Conservation (phyloP, 2,113 vertebrate species). For the Tachysurus fulvidraco region DNA sequence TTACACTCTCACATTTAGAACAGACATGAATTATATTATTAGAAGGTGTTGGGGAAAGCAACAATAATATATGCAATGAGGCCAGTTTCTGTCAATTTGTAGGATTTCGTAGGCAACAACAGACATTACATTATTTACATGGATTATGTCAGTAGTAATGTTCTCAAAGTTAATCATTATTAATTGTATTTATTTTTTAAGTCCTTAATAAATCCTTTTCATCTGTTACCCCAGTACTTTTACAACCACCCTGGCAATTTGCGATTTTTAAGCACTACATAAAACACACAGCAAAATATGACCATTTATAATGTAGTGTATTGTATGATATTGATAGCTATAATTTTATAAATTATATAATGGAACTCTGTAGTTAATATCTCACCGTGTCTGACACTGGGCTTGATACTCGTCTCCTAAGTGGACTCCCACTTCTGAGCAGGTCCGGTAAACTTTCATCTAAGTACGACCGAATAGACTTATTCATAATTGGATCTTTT, state of each 20-base stretch:
- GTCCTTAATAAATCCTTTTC: not conserved
- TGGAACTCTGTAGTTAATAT: not conserved
- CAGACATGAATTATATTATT: not conserved
- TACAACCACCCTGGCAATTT: not conserved
- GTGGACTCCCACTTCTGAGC: constrained; percentile 65
- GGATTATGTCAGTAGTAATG: not conserved
- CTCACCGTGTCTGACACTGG: constrained; percentile 71
- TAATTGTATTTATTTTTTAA: not conserved
- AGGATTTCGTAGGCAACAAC: not conserved
- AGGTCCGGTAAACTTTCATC: constrained; percentile 71
- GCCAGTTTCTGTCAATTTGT: not conserved
- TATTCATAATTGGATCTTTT: constrained; percentile 33
- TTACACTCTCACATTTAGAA: not conserved
- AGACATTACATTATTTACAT: not conserved
- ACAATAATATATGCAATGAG: not conserved
- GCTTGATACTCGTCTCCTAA: constrained; percentile 69
- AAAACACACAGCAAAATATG: not conserved
- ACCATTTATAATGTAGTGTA: not conserved
- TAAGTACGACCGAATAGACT: constrained; percentile 29
- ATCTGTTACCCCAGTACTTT: not conserved
- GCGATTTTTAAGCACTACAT: not conserved
- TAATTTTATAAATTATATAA: not conserved
- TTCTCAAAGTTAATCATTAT: too few relatives aligned
- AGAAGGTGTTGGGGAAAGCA: not conserved
- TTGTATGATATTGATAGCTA: not conserved